Percentiles rank a stretch among this genome's conserved stretches.
These are phyloP conservation scores for Epinotia bilunana DNA, from an alignment of 2,888 invertebrate genomes.

Conservation along the genomic window DNA sequence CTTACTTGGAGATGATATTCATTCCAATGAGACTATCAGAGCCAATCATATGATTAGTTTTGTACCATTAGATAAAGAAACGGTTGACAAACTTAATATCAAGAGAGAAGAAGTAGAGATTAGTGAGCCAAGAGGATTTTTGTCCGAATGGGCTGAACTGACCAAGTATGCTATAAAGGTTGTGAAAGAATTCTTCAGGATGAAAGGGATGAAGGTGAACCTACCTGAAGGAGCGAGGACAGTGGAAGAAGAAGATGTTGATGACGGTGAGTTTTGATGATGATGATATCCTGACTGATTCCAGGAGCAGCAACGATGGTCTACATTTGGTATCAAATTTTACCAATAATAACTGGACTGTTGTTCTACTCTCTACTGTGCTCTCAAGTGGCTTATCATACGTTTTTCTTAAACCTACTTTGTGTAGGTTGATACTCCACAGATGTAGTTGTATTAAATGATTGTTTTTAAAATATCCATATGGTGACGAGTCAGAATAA, in stretches of 20 bases:
- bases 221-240: conserved; percentile 78
- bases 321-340: too few species aligned
- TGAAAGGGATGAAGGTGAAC: conserved; percentile 73
- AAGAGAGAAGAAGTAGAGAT: conserved; percentile 56
- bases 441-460: too few species aligned
- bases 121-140: conserved; percentile 66
- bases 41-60: conserved; percentile 71
- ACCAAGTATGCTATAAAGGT: conserved; percentile 76
- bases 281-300: too few species aligned
- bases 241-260: conserved; percentile 67
- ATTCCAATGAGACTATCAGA: conserved; percentile 70
- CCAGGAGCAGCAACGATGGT: too few species aligned
- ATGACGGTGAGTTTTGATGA: conserved; percentile 57
- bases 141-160: conserved; percentile 78
- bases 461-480: too few species aligned
- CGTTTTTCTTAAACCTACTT: too few species aligned
- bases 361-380: too few species aligned
- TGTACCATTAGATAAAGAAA: conserved; percentile 72
- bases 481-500: too few species aligned
- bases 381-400: too few species aligned
- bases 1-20: conserved; percentile 67
- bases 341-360: too few species aligned
- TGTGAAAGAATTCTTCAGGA: conserved; percentile 74
- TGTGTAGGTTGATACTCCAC: too few species aligned
- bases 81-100: conserved; percentile 59